Evolutionary conservation across 2,113 vertebrate species (phyloP).

Genomic region (Ailuropoda melanoleuca): DNA sequence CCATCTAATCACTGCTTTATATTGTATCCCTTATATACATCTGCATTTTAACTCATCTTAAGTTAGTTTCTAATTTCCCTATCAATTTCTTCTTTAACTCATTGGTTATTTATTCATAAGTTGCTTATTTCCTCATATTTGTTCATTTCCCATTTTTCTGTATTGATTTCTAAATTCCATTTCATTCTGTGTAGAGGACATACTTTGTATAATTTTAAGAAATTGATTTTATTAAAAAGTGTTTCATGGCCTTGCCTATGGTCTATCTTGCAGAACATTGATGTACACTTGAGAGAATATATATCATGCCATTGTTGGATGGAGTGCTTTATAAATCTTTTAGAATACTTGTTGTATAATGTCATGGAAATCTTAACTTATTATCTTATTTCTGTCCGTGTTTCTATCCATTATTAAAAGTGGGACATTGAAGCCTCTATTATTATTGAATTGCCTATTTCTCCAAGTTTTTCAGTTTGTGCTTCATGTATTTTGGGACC

Average conservation of each 20-base stretch:
- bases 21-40: not conserved
- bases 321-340: not conserved
- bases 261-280: not conserved
- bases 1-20: not conserved
- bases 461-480: not conserved
- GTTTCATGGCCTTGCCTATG: not conserved
- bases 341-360: not conserved
- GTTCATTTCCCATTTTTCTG: not conserved
- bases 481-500: not conserved
- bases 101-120: not conserved
- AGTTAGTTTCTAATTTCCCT: not conserved
- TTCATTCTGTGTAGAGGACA: not conserved
- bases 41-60: not conserved
- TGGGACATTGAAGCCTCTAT: not conserved
- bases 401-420: not conserved
- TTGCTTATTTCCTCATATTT: not conserved
- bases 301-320: not conserved
- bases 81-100: not conserved
- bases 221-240: not conserved
- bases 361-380: not conserved
- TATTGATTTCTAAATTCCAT: not conserved
- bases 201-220: not conserved
- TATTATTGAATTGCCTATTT: not conserved
- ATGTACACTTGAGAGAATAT: not conserved
- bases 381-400: not conserved